Evolutionary conservation across 2,113 vertebrate genomes (phyloP), one percentile per base, ranked within the genome.

Genomic region (Amia ocellicauda): DNA sequence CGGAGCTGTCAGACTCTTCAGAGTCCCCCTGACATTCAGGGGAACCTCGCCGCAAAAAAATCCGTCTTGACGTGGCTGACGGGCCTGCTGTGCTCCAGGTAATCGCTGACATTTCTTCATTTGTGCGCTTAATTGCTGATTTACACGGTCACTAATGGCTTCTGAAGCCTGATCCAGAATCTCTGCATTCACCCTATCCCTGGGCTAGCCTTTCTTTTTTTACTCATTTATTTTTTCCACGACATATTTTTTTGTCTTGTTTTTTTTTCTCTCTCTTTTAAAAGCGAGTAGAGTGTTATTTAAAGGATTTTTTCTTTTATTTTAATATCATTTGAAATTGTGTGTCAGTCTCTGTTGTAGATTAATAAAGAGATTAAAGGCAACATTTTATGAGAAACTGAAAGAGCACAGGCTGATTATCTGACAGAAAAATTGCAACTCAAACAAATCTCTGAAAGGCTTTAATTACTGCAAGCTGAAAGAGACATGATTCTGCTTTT

Each of bases 121-220:
- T 77, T 78, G 78, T 77, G 77, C 52, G 64, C 74, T 74, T 80
- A 78, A 88, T 84, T 88, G 78, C 76, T 80, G 79, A 82, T 77
- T 70, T 83, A 80, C 78, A 71, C 73, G 64, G 70, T 55, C 69
- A 74, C 70, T 83, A 84, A 81, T 58, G 72, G 31, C 52, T 62
- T 47, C 51, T 71, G 77, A 78, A 76, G 79, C 77, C 62, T 53
- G n/a, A 76, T 78, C 62, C 70, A 69, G 72, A 66, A 54, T 63
- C 64, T 19, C 52, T 78, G 29, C 43, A 62, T 78, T 67, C 67
- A 69, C 67, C 69, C 63, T 68, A 79, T 68, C 81, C 78, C 80
- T 65, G 71, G 70, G 74, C 74, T 72, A 79, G 76, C 22, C 75
- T 73, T 72, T 80, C 78, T 78, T 23, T 20, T 53, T 47, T 47